Conservation (phyloP, 2,113 vertebrate species). For the Oenanthe melanoleuca region DNA sequence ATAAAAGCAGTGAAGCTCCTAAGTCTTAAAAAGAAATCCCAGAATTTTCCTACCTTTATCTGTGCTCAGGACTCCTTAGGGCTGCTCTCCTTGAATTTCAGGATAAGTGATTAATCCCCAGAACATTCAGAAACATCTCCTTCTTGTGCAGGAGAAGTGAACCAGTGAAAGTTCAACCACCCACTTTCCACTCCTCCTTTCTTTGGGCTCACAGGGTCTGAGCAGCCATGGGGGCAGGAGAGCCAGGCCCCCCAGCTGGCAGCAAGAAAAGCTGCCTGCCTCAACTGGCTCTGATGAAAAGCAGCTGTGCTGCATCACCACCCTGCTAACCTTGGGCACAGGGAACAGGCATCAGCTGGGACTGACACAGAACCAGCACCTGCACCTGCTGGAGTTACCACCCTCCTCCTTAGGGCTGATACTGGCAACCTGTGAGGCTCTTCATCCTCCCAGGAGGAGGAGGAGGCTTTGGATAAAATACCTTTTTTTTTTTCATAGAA, state of each 20-base stretch:
- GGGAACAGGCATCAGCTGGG: neutral
- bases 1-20: rapidly evolving
- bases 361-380: neutral
- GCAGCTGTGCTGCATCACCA: neutral
- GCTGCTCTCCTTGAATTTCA: neutral
- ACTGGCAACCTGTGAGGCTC: no score
- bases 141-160: rapidly evolving
- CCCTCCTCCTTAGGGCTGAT: rapidly evolving
- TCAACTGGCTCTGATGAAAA: neutral
- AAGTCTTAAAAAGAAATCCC: neutral
- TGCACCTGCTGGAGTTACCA: neutral
- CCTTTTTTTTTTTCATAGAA: rapidly evolving
- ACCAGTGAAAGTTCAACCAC: rapidly evolving
- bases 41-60: neutral
- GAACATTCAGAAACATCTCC: rapidly evolving
- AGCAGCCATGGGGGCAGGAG: rapidly evolving
- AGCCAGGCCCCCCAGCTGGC: rapidly evolving
- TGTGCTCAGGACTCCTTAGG: neutral
- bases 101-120: rapidly evolving
- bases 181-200: rapidly evolving
- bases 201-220: rapidly evolving
- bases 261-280: neutral
- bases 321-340: neutral
- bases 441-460: neutral
- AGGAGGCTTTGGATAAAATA: neutral